phyloP scores from a whole-genome alignment of 1,140 invertebrate species.

The Protaetia brevitarsis region DNA sequence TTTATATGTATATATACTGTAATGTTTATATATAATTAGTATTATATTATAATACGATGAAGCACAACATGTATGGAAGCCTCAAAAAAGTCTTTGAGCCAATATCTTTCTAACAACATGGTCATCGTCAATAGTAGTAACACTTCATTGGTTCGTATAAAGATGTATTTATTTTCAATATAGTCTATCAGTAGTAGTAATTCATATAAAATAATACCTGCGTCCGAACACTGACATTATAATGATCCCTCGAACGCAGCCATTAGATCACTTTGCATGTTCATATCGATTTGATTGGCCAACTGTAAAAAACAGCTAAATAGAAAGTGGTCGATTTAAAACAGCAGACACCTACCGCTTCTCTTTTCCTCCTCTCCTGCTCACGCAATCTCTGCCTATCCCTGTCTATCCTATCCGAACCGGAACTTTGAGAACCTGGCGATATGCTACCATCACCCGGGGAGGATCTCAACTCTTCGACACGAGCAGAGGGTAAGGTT shows the following conservation, averaged over 20 bases:
- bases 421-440: constrained; percentile 58
- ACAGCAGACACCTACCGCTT: constrained; percentile 72
- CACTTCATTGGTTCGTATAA: constrained; percentile 23
- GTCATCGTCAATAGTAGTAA: too few relatives aligned
- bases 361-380: constrained; percentile 83
- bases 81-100: constrained; percentile 24
- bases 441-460: constrained; percentile 49
- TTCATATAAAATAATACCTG: not conserved
- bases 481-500: constrained; percentile 45
- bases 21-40: too few relatives aligned
- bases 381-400: constrained; percentile 78
- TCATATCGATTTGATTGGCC: constrained; percentile 96
- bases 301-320: constrained; percentile 64
- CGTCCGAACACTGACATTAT: constrained; percentile 52
- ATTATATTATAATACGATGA: too few relatives aligned
- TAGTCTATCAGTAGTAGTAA: constrained; percentile 3
- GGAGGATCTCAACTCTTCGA: constrained; percentile 45
- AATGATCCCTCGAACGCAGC: constrained; percentile 94
- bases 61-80: constrained; percentile 32
- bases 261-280: constrained; percentile 96
- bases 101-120: not conserved
- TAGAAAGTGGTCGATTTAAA: not conserved
- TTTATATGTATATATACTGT: too few relatives aligned
- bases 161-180: constrained; percentile 14
- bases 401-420: constrained; percentile 67